Evolutionary conservation across 2,797 vertebrate species (phyloP).

Genomic region (Parauchenoglanis ngamensis): DNA sequence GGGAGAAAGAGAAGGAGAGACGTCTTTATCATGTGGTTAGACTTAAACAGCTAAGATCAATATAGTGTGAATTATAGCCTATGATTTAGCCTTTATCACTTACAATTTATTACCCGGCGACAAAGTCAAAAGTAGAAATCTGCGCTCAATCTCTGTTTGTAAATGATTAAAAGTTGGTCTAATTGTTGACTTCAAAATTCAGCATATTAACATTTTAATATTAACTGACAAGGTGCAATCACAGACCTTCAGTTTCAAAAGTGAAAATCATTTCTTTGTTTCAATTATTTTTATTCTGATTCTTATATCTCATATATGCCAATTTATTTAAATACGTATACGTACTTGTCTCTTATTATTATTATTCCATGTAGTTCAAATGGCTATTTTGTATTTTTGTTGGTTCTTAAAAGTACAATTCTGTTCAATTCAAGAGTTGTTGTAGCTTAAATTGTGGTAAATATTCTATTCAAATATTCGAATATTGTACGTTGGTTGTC

Average conservation of each 20-base stretch:
- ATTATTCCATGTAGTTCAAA: not conserved
- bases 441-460: not conserved
- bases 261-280: not conserved
- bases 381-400: not conserved
- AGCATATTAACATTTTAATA: not conserved
- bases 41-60: conserved; percentile 3
- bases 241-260: not conserved
- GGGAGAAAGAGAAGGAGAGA: not conserved
- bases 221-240: not conserved
- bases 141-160: not conserved
- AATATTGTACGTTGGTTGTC: not conserved
- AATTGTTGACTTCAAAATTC: not conserved
- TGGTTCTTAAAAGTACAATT: not conserved
- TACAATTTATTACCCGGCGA: not conserved
- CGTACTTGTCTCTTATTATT: not conserved
- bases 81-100: not conserved
- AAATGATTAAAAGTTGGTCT: not conserved
- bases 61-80: not conserved
- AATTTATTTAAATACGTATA: not conserved
- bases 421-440: not conserved
- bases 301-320: not conserved
- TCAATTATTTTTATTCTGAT: not conserved
- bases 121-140: not conserved
- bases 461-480: not conserved
- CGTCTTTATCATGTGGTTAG: not conserved